Conservation (phyloP, 2,888 invertebrate genomes). For the Bembecia ichneumoniformis region DNA sequence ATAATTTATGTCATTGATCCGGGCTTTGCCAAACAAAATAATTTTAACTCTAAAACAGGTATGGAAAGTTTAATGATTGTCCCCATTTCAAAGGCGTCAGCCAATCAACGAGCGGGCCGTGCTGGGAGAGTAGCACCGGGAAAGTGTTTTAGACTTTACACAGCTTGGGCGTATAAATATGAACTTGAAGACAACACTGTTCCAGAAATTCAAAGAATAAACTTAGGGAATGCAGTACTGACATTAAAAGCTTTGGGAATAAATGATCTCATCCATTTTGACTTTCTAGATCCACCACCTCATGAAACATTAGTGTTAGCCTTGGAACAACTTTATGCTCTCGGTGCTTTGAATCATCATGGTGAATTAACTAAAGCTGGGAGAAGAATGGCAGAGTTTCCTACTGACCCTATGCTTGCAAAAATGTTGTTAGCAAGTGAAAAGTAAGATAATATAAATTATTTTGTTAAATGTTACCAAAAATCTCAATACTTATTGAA, state of each 20-base stretch:
- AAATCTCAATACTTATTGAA: no score
- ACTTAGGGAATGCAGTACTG: constrained; percentile 97
- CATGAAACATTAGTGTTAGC: constrained; percentile 94
- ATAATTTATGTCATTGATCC: constrained; percentile 99
- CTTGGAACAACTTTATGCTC: constrained; percentile 95
- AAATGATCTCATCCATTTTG: constrained; percentile 97
- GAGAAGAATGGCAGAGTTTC: constrained; percentile 98
- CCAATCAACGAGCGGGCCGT: constrained; percentile 96
- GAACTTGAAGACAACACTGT: constrained; percentile 98
- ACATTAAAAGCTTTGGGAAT: constrained; percentile 97
- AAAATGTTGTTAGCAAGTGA: constrained; percentile 98
- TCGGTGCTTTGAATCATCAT: constrained; percentile 97
- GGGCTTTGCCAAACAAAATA: constrained; percentile 99
- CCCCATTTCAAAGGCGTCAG: constrained; percentile 98
- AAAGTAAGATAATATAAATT: constrained; percentile 75
- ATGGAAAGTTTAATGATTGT: constrained; percentile 99
- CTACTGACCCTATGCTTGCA: constrained; percentile 98
- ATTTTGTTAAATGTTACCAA: neutral
- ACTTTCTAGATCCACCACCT: constrained; percentile 98
- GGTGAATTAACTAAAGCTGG: constrained; percentile 98
- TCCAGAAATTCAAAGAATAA: constrained; percentile 98
- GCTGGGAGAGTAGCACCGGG: constrained; percentile 97
- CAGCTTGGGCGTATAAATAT: constrained; percentile 98
- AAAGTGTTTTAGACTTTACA: constrained; percentile 98
- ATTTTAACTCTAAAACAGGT: constrained; percentile 97